A percentile compares a stretch with the other conserved stretches of the same genome.
Conservation (phyloP, 2,888 invertebrate genomes). For the Cosmia trapezina region DNA sequence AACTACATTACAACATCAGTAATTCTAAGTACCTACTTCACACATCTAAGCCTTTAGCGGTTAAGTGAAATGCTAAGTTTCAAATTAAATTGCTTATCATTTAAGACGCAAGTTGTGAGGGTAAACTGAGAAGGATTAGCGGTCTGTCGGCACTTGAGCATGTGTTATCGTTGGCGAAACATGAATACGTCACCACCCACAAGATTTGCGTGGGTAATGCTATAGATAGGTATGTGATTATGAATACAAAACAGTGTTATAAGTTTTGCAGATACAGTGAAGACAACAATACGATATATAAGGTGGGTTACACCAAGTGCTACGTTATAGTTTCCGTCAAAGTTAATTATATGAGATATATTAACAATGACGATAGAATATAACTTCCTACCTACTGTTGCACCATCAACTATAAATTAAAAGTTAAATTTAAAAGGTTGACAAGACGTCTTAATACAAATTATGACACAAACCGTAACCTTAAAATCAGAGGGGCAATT, state of each 20-base stretch:
- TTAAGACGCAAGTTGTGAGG: slow-evolving; percentile 25
- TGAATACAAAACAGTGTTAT: background rate
- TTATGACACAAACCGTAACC: too few relatives aligned
- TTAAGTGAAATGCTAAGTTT: slow-evolving; percentile 37
- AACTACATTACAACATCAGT: background rate
- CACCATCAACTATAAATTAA: too few relatives aligned
- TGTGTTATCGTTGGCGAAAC: slow-evolving; percentile 47
- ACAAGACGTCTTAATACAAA: too few relatives aligned
- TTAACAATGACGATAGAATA: too few relatives aligned
- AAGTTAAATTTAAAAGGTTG: too few relatives aligned
- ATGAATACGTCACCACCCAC: slow-evolving; percentile 24
- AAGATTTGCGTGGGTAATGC: slow-evolving; percentile 5
- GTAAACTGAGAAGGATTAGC: slow-evolving; percentile 43
- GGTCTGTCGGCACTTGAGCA: slow-evolving; percentile 23
- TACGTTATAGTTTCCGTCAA: too few relatives aligned
- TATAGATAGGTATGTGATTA: background rate
- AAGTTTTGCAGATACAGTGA: background rate
- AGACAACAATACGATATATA: too few relatives aligned
- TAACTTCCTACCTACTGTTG: too few relatives aligned
- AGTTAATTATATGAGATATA: too few relatives aligned
- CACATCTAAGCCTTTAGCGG: slow-evolving; percentile 40
- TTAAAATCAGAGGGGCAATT: too few relatives aligned
- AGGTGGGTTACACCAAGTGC: too few relatives aligned
- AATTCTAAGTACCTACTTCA: background rate
- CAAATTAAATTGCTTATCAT: slow-evolving; percentile 51